Conservation (phyloP, 2,888 invertebrate species). For the Euclidia mi region DNA sequence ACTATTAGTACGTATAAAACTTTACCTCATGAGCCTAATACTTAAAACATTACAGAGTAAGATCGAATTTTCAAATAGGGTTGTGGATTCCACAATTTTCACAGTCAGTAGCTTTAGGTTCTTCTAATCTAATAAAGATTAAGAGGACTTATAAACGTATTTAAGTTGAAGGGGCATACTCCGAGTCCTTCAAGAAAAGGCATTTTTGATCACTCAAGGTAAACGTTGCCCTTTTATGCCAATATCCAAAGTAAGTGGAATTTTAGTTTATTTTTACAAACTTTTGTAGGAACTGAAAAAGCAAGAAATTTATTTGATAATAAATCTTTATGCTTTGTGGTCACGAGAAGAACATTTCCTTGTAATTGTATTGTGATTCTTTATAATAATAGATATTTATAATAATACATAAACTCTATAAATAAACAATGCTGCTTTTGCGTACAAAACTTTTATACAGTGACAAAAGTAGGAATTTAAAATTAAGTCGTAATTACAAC, state of each 20-base stretch:
- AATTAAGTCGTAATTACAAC: no score
- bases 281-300: conserved; percentile 6
- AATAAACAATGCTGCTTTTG: no score
- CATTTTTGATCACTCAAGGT: neutral
- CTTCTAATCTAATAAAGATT: conserved; percentile 14
- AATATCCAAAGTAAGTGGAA: conserved; percentile 6
- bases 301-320: conserved; percentile 11
- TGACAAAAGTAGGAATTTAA: no score
- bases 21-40: neutral
- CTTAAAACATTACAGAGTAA: neutral
- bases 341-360: no score
- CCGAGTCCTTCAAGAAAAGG: conserved; percentile 5
- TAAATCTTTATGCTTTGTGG: conserved; percentile 10
- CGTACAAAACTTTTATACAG: no score
- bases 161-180: conserved; percentile 9
- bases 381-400: no score
- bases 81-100: conserved; percentile 1
- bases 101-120: neutral
- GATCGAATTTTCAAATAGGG: neutral
- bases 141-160: conserved; percentile 7
- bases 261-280: neutral
- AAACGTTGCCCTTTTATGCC: conserved; percentile 5
- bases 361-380: no score
- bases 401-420: no score
- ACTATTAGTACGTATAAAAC: no score